A percentile compares a stretch with the other conserved stretches of the same genome.
These are phyloP conservation scores for Halesus radiatus DNA, from an alignment of 1,140 invertebrate species.

Conservation along the genomic window DNA sequence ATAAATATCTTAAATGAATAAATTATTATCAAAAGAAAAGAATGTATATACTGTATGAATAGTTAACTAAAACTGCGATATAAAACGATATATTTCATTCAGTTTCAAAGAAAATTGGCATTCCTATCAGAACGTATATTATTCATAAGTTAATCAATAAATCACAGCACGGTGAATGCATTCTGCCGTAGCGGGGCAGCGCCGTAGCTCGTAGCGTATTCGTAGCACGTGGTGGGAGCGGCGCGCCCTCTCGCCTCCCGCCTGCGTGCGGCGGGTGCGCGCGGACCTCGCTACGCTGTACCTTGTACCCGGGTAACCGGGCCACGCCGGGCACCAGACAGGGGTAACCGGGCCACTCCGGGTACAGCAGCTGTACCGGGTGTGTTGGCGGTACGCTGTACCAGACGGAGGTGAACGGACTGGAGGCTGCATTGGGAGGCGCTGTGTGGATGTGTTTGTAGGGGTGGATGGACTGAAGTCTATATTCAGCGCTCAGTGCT, in stretches of 20 bases:
- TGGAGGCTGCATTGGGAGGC: too few species aligned
- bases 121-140: neutral
- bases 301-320: neutral
- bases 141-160: conserved; percentile 2
- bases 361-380: neutral
- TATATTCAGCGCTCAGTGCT: too few species aligned
- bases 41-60: too few species aligned
- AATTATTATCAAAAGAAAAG: too few species aligned
- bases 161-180: neutral
- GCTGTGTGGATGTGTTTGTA: too few species aligned
- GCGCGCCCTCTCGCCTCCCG: neutral
- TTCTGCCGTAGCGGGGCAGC: neutral
- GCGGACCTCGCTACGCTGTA: neutral
- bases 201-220: neutral
- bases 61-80: too few species aligned
- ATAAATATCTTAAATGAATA: too few species aligned
- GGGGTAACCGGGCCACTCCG: neutral
- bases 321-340: neutral
- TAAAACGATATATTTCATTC: too few species aligned
- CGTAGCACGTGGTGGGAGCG: conserved; percentile 6
- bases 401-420: too few species aligned
- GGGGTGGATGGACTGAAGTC: too few species aligned
- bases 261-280: neutral
- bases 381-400: too few species aligned
- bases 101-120: too few species aligned